Conservation (phyloP, 2,113 vertebrate genomes). For the Ptilorrhoa leucosticta region DNA sequence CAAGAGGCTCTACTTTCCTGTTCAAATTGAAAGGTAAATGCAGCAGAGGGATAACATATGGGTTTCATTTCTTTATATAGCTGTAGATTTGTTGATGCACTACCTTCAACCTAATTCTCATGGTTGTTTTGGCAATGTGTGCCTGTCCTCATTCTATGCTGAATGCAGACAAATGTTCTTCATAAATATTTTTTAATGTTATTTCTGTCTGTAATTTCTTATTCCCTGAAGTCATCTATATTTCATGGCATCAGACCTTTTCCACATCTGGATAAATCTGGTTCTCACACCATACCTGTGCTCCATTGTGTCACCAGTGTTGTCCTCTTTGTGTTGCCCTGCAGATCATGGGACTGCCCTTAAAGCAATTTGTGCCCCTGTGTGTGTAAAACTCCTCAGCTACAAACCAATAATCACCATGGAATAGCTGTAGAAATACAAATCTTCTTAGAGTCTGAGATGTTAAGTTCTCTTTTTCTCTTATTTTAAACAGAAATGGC, state of each 20-base stretch:
- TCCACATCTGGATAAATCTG: background rate
- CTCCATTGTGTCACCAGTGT: background rate
- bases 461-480: background rate
- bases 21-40: background rate
- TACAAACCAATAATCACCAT: background rate
- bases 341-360: background rate
- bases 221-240: background rate
- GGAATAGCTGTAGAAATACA: background rate
- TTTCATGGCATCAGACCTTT: background rate
- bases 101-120: background rate
- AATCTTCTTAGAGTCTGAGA: background rate
- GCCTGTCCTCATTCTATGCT: background rate
- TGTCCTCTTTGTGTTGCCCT: background rate
- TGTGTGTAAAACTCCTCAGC: background rate
- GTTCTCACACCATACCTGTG: background rate
- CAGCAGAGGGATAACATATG: background rate
- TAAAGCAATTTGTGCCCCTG: background rate
- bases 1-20: background rate
- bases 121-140: background rate
- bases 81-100: background rate
- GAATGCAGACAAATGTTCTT: background rate
- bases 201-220: background rate
- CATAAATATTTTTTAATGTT: background rate
- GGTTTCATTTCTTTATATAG: background rate
- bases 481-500: background rate